Evolutionary conservation across 2,113 vertebrate genomes (phyloP), one percentile per base, ranked within the genome.

Genomic region (Laticauda colubrina): DNA sequence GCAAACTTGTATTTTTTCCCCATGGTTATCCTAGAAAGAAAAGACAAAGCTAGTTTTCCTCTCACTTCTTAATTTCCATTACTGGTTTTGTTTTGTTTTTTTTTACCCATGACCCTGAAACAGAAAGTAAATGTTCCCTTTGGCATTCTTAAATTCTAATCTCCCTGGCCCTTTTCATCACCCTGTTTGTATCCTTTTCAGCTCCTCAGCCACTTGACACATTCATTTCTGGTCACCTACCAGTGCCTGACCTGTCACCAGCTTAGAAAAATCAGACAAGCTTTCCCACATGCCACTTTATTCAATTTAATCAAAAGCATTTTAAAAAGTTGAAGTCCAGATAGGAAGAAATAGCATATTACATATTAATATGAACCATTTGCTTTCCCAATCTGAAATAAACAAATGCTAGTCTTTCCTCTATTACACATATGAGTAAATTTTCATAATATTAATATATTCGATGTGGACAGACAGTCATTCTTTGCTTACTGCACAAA

Each of bases 141-240:
- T 24, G 81, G n/a, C 29, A 18, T 87, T 88, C 39, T 24, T 24
- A 1, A 54, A 24, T 59, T 57, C 24, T 93, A 81, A 75, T 91
- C 91, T 93, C 29, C 81, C 43, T 89, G 24, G 48, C 54, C 59
- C 43, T 95, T 90, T 54, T 95, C 34, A 43, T 89, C 56, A 91
- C 29, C 0, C 21, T 53, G 8, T 45, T 75, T 26, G 18, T 34
- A n/a, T 5, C 14, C 85, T 92, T 90, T 95, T 93, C 90, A 92
- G 29, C n/a, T 75, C 12, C 43, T 14, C 91, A 26, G 43, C 26
- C 43, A 88, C 12, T 55, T 93, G 64, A 91, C 43, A 55, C 29
- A 4, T 85, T 94, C 29, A 61, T 93, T 89, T 90, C 43, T 94
- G 55, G 86, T 94, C 48, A 53, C 29, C 81, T 89, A 91, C 15